Percentiles rank a stretch among this genome's conserved stretches.
Conservation (phyloP, 2,888 invertebrate species). For the Drepanosiphum platanoidis region DNA sequence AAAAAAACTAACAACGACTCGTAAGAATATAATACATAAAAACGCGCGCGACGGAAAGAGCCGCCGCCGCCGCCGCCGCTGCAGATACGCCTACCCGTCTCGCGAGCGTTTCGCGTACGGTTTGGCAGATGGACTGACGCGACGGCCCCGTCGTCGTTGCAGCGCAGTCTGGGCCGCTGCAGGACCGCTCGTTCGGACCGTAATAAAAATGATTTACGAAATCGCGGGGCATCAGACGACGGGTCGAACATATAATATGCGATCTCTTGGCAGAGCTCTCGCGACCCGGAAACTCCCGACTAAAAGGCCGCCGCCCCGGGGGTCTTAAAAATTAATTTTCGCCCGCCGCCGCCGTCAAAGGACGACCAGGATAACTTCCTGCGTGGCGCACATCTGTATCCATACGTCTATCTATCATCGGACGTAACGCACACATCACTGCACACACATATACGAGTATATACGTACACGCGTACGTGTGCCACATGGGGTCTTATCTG, state of each 20-base stretch:
- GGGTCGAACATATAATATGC: constrained; percentile 8
- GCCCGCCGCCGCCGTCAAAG: background rate
- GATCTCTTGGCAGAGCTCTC: constrained; percentile 41
- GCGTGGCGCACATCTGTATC: background rate
- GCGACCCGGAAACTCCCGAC: constrained; percentile 42
- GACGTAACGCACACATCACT: no score
- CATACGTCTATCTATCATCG: background rate
- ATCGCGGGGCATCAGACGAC: no score
- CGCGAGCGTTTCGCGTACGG: constrained; percentile 26
- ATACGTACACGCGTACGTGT: background rate
- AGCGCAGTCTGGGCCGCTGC: constrained; percentile 13
- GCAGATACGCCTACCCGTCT: constrained; percentile 53
- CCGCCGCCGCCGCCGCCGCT: no score
- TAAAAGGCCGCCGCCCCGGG: constrained; percentile 26
- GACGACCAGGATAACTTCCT: constrained; percentile 11
- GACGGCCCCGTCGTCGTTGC: background rate
- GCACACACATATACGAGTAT: background rate
- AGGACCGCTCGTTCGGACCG: constrained; percentile 11
- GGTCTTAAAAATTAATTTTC: constrained; percentile 45
- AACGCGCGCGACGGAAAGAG: constrained; percentile 13
- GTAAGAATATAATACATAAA: background rate
- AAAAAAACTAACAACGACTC: no score
- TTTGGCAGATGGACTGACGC: constrained; percentile 52
- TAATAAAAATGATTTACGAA: constrained; percentile 61
- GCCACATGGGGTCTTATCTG: constrained; percentile 56